phyloP scores from a whole-genome alignment of 2,888 invertebrate species.

The Acleris literana region DNA sequence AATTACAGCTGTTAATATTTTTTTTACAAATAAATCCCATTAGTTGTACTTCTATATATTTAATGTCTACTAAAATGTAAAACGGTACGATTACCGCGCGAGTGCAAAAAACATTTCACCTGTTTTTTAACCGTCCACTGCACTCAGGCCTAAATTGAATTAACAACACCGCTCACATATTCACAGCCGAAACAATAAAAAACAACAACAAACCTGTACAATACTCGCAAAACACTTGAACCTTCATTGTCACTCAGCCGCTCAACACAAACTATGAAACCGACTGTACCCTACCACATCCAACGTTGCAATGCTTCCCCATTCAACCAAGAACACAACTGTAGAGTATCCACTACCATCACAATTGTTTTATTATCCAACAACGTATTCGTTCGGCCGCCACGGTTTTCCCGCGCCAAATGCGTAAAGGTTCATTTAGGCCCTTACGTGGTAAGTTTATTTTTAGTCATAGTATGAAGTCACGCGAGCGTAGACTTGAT shows the following conservation, averaged over 20 bases:
- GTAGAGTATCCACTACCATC: no score
- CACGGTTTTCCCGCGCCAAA: constrained; percentile 6
- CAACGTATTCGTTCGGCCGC: not conserved
- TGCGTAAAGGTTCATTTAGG: not conserved
- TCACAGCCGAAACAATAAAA: no score
- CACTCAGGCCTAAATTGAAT: no score
- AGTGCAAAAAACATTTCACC: no score
- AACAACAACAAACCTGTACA: constrained; percentile 25
- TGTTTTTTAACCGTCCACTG: no score
- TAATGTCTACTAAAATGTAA: no score
- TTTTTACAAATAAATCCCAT: no score
- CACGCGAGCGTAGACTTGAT: constrained; percentile 28
- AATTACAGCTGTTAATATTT: no score
- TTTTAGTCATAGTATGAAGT: constrained; percentile 34
- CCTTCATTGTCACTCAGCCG: constrained; percentile 22
- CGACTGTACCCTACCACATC: constrained; percentile 8
- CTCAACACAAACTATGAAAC: not conserved
- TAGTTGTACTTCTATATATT: no score
- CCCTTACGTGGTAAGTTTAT: constrained; percentile 22
- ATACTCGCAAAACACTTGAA: not conserved
- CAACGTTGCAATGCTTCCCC: constrained; percentile 15
- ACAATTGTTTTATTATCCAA: no score
- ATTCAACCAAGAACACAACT: constrained; percentile 1
- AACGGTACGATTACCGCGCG: no score
- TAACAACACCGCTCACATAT: no score